Conservation (phyloP, 2,888 invertebrate species). For the Pachycephus smyrnensis region DNA sequence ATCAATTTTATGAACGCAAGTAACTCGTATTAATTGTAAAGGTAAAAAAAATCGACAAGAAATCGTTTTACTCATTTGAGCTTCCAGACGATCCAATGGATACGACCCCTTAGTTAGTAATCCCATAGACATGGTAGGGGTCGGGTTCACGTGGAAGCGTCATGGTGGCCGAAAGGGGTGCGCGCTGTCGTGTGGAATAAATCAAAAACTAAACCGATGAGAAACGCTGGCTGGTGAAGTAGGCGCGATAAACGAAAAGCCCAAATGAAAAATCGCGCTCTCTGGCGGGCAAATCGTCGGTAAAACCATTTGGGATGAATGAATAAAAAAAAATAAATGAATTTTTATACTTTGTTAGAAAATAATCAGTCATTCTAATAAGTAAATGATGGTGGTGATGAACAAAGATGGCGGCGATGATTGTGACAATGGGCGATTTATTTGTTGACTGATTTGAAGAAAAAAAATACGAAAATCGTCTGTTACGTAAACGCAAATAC, state of each 20-base stretch:
- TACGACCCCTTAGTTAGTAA: not conserved
- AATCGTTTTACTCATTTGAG: not conserved
- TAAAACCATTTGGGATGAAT: not conserved
- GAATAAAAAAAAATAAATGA: not conserved
- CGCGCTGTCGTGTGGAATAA: not conserved
- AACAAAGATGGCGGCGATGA: not conserved
- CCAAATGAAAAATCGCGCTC: not conserved
- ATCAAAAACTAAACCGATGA: not conserved
- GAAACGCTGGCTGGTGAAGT: not conserved
- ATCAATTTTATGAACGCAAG: not conserved
- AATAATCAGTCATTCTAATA: not conserved
- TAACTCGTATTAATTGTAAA: not conserved
- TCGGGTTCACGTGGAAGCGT: not conserved
- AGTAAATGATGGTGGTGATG: not conserved
- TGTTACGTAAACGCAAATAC: not conserved
- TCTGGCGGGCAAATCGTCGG: not conserved
- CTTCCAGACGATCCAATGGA: not conserved
- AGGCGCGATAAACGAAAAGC: not conserved
- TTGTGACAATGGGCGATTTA: not conserved
- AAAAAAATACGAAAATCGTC: not conserved
- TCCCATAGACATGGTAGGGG: not conserved
- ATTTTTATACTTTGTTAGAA: not conserved
- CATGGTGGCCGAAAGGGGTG: not conserved
- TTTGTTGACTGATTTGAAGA: not conserved
- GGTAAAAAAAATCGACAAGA: not conserved